phyloP scores from a whole-genome alignment of 2,888 invertebrate genomes.

The Sabatieria punctata region DNA sequence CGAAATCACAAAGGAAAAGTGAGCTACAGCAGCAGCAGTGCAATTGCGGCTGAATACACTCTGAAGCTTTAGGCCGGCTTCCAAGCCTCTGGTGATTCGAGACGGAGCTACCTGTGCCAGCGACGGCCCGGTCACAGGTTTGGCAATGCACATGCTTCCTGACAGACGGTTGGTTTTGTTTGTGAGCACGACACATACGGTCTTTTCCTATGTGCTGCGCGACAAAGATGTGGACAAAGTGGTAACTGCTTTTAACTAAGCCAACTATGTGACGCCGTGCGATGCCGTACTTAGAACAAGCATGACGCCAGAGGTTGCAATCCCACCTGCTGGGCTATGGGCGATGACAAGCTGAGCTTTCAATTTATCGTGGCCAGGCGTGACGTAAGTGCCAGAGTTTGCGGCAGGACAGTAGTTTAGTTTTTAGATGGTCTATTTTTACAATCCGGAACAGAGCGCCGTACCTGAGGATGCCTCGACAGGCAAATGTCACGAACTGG shows the following conservation, averaged over 20 bases:
- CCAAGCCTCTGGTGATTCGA: background rate
- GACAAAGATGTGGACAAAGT: constrained; percentile 54
- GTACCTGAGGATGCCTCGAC: constrained; percentile 16
- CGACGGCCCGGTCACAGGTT: background rate
- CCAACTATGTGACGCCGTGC: too few species aligned
- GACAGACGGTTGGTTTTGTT: constrained; percentile 45
- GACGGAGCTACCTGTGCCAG: constrained; percentile 3
- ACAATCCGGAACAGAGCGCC: constrained; percentile 60
- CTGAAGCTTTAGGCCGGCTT: too few species aligned
- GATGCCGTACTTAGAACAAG: too few species aligned
- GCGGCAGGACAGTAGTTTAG: background rate
- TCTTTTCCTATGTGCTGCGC: constrained; percentile 57
- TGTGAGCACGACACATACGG: constrained; percentile 58
- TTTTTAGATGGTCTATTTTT: constrained; percentile 76
- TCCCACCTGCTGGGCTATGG: constrained; percentile 53
- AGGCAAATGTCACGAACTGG: constrained; percentile 16
- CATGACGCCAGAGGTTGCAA: constrained; percentile 27
- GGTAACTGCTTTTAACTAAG: too few species aligned
- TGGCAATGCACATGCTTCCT: background rate
- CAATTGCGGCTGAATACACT: too few species aligned
- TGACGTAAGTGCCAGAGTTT: constrained; percentile 45
- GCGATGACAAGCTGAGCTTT: constrained; percentile 53
- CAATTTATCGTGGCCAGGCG: constrained; percentile 72
- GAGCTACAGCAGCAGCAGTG: too few species aligned
- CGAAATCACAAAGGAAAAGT: constrained; percentile 58